Evolutionary conservation across 2,797 vertebrate genomes (phyloP).

Genomic region (Pangasius larnaudii): DNA sequence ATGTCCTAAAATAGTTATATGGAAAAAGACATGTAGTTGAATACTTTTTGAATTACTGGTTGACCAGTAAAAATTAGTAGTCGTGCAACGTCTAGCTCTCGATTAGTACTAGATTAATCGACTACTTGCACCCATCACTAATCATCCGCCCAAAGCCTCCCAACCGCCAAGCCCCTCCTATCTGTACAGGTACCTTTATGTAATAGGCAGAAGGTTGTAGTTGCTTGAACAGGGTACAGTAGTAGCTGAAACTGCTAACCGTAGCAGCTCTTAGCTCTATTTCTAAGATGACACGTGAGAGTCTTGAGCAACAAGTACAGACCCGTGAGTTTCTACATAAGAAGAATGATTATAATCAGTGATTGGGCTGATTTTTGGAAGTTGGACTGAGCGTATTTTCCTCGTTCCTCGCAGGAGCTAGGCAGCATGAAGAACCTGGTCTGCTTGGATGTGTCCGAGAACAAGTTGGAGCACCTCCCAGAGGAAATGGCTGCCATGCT

Average conservation of each 20-base stretch:
- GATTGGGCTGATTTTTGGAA: no score
- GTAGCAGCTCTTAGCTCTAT: not conserved
- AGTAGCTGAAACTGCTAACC: not conserved
- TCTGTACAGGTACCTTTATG: not conserved
- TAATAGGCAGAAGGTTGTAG: not conserved
- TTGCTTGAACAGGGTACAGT: not conserved
- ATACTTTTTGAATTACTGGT: not conserved
- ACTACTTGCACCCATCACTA: not conserved
- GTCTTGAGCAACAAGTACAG: not conserved
- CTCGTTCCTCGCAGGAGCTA: slow-evolving; percentile 80
- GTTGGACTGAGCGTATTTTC: not conserved
- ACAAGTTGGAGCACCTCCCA: slow-evolving; percentile 92
- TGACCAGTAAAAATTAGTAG: not conserved
- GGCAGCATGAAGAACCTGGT: slow-evolving; percentile 91
- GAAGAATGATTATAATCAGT: not conserved
- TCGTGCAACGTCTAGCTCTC: not conserved
- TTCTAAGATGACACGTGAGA: not conserved
- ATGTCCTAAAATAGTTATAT: not conserved
- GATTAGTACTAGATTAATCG: not conserved
- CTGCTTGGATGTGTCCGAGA: slow-evolving; percentile 97
- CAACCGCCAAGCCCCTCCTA: no score
- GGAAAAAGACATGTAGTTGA: not conserved
- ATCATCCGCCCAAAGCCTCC: not conserved
- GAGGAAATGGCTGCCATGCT: slow-evolving; percentile 88
- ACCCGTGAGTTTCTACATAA: not conserved